These are phyloP conservation scores for Conus canariensis DNA, from an alignment of 2,888 invertebrate genomes.

Conservation along the genomic window DNA sequence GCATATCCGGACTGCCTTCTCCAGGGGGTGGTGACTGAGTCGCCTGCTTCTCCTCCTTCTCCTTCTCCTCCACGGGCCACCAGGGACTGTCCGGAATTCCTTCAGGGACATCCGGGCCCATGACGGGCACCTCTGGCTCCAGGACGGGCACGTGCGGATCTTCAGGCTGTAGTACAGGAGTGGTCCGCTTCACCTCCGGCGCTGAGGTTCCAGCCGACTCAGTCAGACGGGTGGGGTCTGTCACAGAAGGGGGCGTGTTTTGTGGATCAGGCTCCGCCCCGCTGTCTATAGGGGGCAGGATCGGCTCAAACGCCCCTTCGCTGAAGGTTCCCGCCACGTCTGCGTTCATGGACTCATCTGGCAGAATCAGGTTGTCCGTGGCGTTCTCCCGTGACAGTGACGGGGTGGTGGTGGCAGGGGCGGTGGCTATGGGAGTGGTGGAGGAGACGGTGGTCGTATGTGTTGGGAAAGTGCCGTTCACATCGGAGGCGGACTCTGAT, in stretches of 20 bases:
- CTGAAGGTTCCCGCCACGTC: background rate
- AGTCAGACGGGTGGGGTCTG: background rate
- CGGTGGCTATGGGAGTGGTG: background rate
- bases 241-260: background rate
- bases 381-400: background rate
- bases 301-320: background rate
- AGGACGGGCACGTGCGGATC: background rate
- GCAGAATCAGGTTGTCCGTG: background rate
- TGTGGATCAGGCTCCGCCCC: background rate
- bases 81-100: background rate
- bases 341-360: conserved; percentile 5
- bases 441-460: background rate
- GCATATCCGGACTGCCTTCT: background rate
- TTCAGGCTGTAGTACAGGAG: background rate
- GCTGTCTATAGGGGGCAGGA: background rate
- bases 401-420: conserved; percentile 1
- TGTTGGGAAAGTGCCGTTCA: background rate
- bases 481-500: background rate
- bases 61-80: background rate
- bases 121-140: background rate
- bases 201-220: background rate
- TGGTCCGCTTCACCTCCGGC: background rate
- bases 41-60: background rate
- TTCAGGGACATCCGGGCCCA: background rate
- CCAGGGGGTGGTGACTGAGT: background rate